Evolutionary conservation across 1,140 invertebrate species (phyloP).

Genomic region (Micrasema longulum): DNA sequence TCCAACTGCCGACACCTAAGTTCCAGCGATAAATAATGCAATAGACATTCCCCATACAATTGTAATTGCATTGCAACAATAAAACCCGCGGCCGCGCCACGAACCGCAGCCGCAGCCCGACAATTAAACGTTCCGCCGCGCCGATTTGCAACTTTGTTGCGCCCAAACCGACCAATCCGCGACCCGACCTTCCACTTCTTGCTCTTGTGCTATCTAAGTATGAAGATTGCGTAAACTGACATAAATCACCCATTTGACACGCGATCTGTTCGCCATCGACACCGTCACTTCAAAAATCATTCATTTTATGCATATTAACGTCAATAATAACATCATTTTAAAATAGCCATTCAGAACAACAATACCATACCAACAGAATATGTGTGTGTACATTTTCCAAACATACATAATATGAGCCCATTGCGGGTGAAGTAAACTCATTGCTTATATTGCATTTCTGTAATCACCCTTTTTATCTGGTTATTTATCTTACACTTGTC

Average conservation of each 20-base stretch:
- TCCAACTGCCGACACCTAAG: constrained; percentile 33
- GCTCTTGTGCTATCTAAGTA: neutral
- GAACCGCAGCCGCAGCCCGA: constrained; percentile 23
- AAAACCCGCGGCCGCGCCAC: constrained; percentile 39
- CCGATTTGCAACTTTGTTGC: constrained; percentile 47
- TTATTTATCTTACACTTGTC: no score
- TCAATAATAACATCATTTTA: no score
- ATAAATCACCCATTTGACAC: no score
- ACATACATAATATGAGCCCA: no score
- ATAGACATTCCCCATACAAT: constrained; percentile 44
- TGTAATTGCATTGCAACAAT: constrained; percentile 51
- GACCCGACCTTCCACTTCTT: neutral
- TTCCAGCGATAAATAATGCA: constrained; percentile 48
- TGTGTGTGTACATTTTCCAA: no score
- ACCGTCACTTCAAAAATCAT: neutral
- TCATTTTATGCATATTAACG: neutral
- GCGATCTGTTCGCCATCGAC: no score
- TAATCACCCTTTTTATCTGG: no score
- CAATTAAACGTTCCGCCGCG: constrained; percentile 37
- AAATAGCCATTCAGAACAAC: no score
- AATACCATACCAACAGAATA: no score
- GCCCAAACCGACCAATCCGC: constrained; percentile 1
- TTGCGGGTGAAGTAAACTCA: no score
- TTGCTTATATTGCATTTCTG: no score
- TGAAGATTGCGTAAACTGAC: no score